phyloP scores from a whole-genome alignment of 2,113 vertebrate genomes.

The Pelecanoides urinatrix region DNA sequence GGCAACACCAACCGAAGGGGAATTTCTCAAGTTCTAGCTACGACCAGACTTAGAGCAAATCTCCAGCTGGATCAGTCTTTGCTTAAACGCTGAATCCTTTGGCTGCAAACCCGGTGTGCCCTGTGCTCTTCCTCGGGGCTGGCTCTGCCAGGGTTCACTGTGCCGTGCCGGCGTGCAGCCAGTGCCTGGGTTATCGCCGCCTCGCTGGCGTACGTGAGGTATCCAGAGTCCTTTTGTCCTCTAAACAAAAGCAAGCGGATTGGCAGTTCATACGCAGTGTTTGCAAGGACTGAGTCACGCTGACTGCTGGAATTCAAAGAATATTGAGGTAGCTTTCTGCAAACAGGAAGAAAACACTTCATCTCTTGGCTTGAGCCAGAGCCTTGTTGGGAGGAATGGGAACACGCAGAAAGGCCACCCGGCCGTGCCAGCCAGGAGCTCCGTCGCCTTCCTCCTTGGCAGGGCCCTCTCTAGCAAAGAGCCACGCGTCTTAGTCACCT shows the following conservation, averaged over 20 bases:
- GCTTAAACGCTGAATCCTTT: rapidly evolving
- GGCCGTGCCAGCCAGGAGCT: background rate
- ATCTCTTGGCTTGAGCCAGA: rapidly evolving
- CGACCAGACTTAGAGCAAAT: rapidly evolving
- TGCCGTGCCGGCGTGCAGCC: background rate
- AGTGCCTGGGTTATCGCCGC: background rate
- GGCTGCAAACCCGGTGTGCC: rapidly evolving
- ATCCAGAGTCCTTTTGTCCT: background rate
- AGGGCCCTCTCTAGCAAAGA: background rate
- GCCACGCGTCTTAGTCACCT: rapidly evolving
- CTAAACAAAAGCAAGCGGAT: background rate
- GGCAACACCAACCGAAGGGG: background rate
- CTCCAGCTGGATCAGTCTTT: background rate
- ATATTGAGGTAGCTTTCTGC: background rate
- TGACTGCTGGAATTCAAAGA: background rate
- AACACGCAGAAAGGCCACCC: rapidly evolving
- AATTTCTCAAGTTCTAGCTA: rapidly evolving
- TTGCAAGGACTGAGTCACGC: slow-evolving; percentile 14
- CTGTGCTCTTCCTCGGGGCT: background rate
- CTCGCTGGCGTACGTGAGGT: rapidly evolving
- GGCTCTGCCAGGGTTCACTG: background rate
- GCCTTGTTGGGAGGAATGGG: background rate
- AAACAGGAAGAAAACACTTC: background rate
- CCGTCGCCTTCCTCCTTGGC: background rate
- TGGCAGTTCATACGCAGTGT: background rate